Percentiles rank a stretch among this genome's conserved stretches.
Conservation (phyloP, 2,113 vertebrate genomes). For the Ovibos moschatus region DNA sequence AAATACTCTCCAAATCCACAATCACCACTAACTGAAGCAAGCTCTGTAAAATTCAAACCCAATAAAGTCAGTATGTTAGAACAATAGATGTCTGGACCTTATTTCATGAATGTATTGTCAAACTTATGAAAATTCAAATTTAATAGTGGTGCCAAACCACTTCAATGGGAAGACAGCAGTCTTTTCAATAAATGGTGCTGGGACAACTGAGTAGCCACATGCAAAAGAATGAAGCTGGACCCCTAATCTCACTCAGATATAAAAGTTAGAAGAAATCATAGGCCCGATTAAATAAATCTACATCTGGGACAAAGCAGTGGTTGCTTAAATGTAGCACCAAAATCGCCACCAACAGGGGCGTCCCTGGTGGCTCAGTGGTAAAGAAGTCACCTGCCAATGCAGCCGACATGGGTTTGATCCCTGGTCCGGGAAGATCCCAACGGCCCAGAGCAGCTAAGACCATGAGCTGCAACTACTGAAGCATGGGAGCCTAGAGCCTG, state of each 20-base stretch:
- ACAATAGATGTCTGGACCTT: background rate
- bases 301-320: background rate
- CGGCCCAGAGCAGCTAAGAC: background rate
- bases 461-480: background rate
- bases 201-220: background rate
- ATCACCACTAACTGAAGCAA: constrained; percentile 83
- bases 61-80: constrained; percentile 67
- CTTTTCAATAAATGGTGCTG: background rate
- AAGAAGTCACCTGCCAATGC: background rate
- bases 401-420: background rate
- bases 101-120: background rate
- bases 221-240: background rate
- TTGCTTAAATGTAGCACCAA: background rate
- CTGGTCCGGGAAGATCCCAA: background rate
- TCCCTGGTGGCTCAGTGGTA: background rate
- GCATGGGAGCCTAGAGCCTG: background rate
- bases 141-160: background rate
- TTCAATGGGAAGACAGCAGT: background rate
- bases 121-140: background rate
- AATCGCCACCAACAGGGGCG: background rate
- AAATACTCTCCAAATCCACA: constrained; percentile 92
- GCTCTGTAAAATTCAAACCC: constrained; percentile 78
- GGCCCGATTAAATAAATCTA: background rate
- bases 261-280: background rate
- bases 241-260: background rate